Evolutionary conservation across 92 coral and sea anemone genomes (phyloP).

Genomic region (Palythoa grandiflora): DNA sequence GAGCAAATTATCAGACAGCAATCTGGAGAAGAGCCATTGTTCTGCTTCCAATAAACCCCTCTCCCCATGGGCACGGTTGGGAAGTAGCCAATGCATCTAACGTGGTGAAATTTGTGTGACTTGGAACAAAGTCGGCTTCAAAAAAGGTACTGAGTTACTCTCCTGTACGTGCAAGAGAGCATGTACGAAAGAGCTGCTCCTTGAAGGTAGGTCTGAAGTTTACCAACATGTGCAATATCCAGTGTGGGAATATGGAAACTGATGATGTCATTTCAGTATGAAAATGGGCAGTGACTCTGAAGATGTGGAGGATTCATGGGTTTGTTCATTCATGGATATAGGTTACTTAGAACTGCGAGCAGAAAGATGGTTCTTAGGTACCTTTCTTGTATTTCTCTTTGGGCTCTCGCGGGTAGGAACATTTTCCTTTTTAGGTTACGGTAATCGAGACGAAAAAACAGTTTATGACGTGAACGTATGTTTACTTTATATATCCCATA

Average conservation of each 20-base stretch:
- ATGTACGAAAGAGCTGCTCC: no score
- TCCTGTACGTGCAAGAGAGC: constrained; percentile 50
- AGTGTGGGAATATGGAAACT: constrained; percentile 43
- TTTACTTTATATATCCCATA: neutral
- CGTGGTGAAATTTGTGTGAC: constrained; percentile 58
- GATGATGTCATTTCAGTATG: constrained; percentile 46
- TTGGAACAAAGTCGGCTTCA: constrained; percentile 55
- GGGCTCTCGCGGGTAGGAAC: constrained; percentile 36
- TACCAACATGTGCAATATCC: neutral
- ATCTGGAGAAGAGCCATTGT: constrained; percentile 54
- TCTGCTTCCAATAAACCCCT: constrained; percentile 50
- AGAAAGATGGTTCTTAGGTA: constrained; percentile 23
- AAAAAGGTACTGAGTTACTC: constrained; percentile 22
- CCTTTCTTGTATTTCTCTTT: constrained; percentile 17
- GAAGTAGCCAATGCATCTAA: constrained; percentile 36
- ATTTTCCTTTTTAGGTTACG: constrained; percentile 37
- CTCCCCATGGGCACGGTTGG: constrained; percentile 51
- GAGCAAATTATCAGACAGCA: constrained; percentile 60
- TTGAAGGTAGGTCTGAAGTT: constrained; percentile 33
- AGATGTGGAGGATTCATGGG: constrained; percentile 49
- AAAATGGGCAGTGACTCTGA: constrained; percentile 53
- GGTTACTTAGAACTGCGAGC: constrained; percentile 35
- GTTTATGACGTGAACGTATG: constrained; percentile 25
- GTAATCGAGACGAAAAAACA: constrained; percentile 29
- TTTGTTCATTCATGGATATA: neutral